These are phyloP conservation scores for Sinonovacula constricta DNA, from an alignment of 1,140 invertebrate species.

Conservation along the genomic window DNA sequence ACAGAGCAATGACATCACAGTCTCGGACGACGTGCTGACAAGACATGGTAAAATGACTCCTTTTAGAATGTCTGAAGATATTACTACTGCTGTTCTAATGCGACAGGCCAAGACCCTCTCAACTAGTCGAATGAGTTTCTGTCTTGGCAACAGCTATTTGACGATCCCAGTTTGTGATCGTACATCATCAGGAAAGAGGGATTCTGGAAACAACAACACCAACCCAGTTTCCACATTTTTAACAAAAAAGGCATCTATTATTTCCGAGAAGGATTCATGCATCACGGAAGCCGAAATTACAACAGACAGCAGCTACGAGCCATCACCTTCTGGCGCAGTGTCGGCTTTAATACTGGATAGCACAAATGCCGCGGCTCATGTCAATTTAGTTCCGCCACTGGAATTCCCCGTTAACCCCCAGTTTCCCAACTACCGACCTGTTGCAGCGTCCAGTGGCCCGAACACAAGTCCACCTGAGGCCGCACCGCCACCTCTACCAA, in stretches of 20 bases:
- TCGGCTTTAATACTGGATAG: no score
- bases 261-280: constrained; percentile 29
- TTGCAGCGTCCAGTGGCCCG: constrained; percentile 1
- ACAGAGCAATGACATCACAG: no score
- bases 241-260: constrained; percentile 19
- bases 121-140: constrained; percentile 36
- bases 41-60: no score
- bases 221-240: not conserved
- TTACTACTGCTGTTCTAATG: not conserved
- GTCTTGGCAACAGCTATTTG: constrained; percentile 44
- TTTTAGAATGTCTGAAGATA: not conserved
- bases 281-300: constrained; percentile 38
- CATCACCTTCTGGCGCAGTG: no score
- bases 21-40: no score
- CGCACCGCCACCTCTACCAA: constrained; percentile 28
- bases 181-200: not conserved
- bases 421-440: constrained; percentile 12
- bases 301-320: no score
- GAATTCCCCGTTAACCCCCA: not conserved
- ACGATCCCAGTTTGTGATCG: constrained; percentile 36
- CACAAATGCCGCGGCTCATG: constrained; percentile 20
- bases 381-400: constrained; percentile 3
- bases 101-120: constrained; percentile 18
- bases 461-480: constrained; percentile 26
- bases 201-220: constrained; percentile 49